These are phyloP conservation scores for Limanda limanda DNA, from an alignment of 2,113 vertebrate species.

Conservation along the genomic window DNA sequence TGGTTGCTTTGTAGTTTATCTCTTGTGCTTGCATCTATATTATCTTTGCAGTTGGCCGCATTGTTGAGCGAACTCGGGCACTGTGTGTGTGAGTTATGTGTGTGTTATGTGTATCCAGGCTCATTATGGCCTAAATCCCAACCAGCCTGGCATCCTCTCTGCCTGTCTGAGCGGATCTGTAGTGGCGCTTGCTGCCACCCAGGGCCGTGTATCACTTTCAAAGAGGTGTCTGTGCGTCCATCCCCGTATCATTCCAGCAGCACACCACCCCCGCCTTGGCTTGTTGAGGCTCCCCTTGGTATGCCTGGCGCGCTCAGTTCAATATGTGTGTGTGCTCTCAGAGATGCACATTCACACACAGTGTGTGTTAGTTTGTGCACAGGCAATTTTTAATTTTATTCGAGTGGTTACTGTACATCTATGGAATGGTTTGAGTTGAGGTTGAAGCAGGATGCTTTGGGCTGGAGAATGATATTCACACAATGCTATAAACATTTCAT, in stretches of 20 bases:
- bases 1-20: conserved; percentile 60
- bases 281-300: conserved; percentile 74
- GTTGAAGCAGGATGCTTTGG: background rate
- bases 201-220: conserved; percentile 81
- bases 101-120: conserved; percentile 29
- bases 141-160: conserved; percentile 71
- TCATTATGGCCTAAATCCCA: conserved; percentile 73
- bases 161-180: conserved; percentile 76
- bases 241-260: conserved; percentile 63
- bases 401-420: background rate
- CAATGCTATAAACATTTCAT: too few species aligned
- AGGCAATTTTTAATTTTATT: too few species aligned
- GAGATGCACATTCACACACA: conserved; percentile 37
- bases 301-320: conserved; percentile 69
- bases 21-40: conserved; percentile 47
- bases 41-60: conserved; percentile 66
- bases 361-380: too few species aligned
- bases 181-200: conserved; percentile 78
- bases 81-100: conserved; percentile 5
- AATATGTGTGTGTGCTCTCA: conserved; percentile 47
- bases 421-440: background rate
- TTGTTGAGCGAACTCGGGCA: conserved; percentile 56
- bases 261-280: conserved; percentile 51
- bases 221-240: conserved; percentile 76
- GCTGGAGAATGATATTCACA: background rate